phyloP scores from a whole-genome alignment of 2,888 invertebrate species.

The Oconnorella tubifera region DNA sequence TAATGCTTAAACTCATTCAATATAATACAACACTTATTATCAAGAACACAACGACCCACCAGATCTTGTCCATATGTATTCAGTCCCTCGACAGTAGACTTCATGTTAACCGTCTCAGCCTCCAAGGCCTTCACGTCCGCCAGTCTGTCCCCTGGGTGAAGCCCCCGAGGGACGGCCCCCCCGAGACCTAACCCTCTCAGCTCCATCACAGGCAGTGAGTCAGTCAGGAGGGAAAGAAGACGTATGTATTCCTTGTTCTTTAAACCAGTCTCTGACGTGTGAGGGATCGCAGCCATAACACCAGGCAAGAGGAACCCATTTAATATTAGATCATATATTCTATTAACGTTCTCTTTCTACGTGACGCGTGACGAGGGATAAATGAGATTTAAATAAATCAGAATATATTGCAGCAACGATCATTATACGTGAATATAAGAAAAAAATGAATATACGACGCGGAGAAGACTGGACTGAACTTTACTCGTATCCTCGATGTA shows the following conservation, averaged over 20 bases:
- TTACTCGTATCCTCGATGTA: no score
- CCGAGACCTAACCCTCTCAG: not conserved
- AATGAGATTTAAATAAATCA: no score
- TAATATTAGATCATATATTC: no score
- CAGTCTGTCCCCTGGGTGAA: not conserved
- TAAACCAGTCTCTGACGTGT: not conserved
- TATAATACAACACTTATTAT: no score
- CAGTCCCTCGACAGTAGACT: not conserved
- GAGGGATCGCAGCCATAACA: not conserved
- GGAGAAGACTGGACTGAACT: no score
- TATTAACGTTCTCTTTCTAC: no score
- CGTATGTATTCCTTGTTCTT: not conserved
- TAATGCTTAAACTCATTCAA: no score
- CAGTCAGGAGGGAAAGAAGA: not conserved
- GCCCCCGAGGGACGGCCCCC: not conserved
- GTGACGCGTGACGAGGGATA: no score
- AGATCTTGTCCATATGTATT: not conserved
- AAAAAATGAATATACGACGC: no score
- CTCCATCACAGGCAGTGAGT: slow-evolving; percentile 1
- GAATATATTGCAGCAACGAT: no score
- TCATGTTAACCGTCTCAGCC: not conserved
- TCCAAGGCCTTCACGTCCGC: not conserved
- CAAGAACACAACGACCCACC: not conserved
- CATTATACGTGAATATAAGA: no score
- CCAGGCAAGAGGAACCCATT: no score